Base-by-base conservation (phyloP, 2,113 vertebrate genomes). In the Brachionichthys hirsutus region DNA sequence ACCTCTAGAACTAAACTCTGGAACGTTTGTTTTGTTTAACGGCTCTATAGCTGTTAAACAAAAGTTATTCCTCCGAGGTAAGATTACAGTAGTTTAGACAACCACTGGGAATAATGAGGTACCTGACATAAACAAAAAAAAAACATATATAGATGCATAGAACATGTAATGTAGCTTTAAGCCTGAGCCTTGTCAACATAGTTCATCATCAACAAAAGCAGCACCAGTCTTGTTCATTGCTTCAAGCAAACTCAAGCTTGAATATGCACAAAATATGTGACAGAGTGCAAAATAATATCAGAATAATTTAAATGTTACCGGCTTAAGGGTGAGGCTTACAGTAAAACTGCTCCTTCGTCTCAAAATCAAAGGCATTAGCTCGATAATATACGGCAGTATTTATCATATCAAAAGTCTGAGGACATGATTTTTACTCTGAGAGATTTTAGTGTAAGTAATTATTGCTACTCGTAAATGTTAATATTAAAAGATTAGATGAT, bases 71-170 rank as follows among this genome's bases (percentile, higher is more conserved):
- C 54, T 60, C 14, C 12, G 2, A 50, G 43, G 4, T 44, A 60
- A 34, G 67, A 50, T 46, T 13, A 22, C 19, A 45, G 17, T 6
- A 12, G 9, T 58, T 61, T 15, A 9, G 38, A 53, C 34, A 51
- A 54, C n/a, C 46, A 69, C 40, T 48, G 15, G 50, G n/a, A 54
- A 58, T 76, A 73, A 82, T 63, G 54, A 60, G 35, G 41, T 57
- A 60, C 36, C 62, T 57, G 54, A 62, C 54, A 66, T 17, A 54
- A 8, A 67, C 64, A 30, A 13, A 46, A 54, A 8, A 67, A 67
- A 30, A 13, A 46, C 6, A 56, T 14, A 56, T 14, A 49, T 47
- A 50, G 49, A 46, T 40, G 14, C 34, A 60, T 38, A 46, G 16
- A 66, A 46, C 20, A 40, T 44, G 19, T 43, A 52, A 63, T 47